Evolutionary conservation across 2,888 invertebrate genomes (phyloP).

Genomic region (Geophilus truncorum): DNA sequence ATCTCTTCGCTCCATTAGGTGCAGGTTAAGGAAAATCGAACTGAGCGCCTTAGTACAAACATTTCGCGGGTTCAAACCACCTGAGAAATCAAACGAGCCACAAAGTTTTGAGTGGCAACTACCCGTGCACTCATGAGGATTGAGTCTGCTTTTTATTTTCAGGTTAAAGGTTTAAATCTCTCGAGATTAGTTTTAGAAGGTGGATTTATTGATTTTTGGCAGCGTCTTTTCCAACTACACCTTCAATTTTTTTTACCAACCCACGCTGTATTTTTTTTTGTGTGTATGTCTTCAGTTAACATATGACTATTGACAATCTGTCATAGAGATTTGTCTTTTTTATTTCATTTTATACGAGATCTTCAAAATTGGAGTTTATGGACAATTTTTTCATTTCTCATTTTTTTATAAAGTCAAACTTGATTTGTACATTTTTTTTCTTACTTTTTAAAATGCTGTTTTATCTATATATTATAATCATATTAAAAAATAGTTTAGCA

Average conservation of each 20-base stretch:
- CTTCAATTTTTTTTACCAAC: not conserved
- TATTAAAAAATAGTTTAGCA: not conserved
- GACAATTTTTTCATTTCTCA: not conserved
- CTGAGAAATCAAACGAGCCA: constrained; percentile 30
- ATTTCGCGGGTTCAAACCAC: constrained; percentile 3
- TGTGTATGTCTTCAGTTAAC: constrained; percentile 13
- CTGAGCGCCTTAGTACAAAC: not conserved
- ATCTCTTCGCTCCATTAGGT: constrained; percentile 31
- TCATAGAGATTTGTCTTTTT: constrained; percentile 23
- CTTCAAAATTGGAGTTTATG: constrained; percentile 21
- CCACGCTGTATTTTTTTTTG: too few relatives aligned
- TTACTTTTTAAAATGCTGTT: not conserved
- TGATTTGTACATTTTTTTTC: not conserved
- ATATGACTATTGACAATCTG: constrained; percentile 21
- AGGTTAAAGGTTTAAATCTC: constrained; percentile 28
- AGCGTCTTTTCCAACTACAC: not conserved
- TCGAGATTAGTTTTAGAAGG: not conserved
- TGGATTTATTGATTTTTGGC: constrained; percentile 9
- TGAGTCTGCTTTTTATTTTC: not conserved
- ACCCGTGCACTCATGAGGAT: not conserved
- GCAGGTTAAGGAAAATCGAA: not conserved
- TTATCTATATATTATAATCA: not conserved
- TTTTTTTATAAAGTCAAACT: not conserved
- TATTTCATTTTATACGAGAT: not conserved
- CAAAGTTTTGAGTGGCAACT: constrained; percentile 30